Percentiles rank a stretch among this genome's conserved stretches.
These are phyloP conservation scores for Ophion ventricosus DNA, from an alignment of 2,888 invertebrate genomes.

Conservation along the genomic window DNA sequence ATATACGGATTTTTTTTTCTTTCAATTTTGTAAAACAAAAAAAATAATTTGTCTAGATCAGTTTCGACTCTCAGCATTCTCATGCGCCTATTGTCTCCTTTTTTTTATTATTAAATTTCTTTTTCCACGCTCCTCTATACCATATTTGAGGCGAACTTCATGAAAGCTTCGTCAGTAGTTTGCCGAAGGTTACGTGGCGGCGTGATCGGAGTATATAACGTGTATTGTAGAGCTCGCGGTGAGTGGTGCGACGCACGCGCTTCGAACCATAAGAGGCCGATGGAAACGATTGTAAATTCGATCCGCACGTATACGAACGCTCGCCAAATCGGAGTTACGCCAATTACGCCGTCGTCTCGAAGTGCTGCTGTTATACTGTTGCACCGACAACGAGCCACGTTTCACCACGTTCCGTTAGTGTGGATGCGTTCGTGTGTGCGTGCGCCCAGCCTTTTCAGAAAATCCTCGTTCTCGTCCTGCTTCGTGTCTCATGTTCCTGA, in stretches of 20 bases:
- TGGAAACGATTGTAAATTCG: conserved; percentile 66
- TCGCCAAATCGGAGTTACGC: conserved; percentile 67
- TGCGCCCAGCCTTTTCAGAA: conserved; percentile 58
- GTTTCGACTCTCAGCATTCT: not conserved
- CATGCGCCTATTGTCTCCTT: conserved; percentile 21
- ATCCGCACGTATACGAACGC: conserved; percentile 62
- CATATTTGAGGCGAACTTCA: conserved; percentile 51
- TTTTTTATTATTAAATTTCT: conserved; percentile 1
- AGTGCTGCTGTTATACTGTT: conserved; percentile 47
- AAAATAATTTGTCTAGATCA: not conserved
- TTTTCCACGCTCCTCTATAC: not conserved
- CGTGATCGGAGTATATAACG: not conserved
- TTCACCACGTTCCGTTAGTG: not conserved
- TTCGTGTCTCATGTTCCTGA: conserved; percentile 50
- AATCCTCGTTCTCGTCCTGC: conserved; percentile 52
- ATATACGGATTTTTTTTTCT: not conserved
- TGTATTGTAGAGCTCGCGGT: conserved; percentile 24
- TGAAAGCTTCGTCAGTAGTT: conserved; percentile 47
- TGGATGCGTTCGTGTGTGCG: not conserved
- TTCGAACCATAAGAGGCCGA: conserved; percentile 63
- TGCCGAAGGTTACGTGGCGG: conserved; percentile 19
- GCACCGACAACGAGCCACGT: conserved; percentile 38
- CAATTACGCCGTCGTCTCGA: conserved; percentile 64
- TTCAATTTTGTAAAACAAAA: conserved; percentile 39
- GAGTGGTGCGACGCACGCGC: conserved; percentile 43